Percentiles rank a stretch among this genome's conserved stretches.
Evolutionary conservation across 2,888 invertebrate genomes (phyloP).

Genomic region (Metopia argyrocephala): DNA sequence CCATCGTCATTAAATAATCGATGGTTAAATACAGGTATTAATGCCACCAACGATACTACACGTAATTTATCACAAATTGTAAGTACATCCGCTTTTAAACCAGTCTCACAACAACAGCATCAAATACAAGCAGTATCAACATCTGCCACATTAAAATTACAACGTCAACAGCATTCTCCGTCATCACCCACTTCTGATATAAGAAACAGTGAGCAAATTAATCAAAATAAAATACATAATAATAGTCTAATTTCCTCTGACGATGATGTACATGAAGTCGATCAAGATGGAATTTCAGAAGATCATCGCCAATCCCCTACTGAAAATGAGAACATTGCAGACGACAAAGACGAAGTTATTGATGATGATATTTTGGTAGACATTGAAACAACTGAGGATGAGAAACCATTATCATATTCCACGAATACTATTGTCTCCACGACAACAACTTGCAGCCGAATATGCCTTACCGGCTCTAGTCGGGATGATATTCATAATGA

Average conservation of each 20-base stretch:
- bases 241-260: constrained; percentile 18
- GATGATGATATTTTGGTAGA: constrained; percentile 86
- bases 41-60: constrained; percentile 1
- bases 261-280: constrained; percentile 16
- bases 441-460: background rate
- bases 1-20: constrained; percentile 10
- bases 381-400: constrained; percentile 92
- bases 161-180: constrained; percentile 30
- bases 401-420: constrained; percentile 69
- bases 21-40: background rate
- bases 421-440: background rate
- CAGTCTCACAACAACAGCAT: constrained; percentile 65
- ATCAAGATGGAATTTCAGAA: background rate
- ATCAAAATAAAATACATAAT: too few species aligned
- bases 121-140: constrained; percentile 43
- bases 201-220: background rate
- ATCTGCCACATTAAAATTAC: constrained; percentile 8
- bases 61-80: constrained; percentile 71
- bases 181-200: constrained; percentile 12
- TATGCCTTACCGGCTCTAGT: background rate
- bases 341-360: constrained; percentile 48
- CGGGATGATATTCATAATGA: background rate
- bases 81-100: constrained; percentile 72
- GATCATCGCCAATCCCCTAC: background rate
- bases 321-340: background rate